Evolutionary conservation across 2,888 invertebrate genomes (phyloP).

Genomic region (Stictocephala bisonia): DNA sequence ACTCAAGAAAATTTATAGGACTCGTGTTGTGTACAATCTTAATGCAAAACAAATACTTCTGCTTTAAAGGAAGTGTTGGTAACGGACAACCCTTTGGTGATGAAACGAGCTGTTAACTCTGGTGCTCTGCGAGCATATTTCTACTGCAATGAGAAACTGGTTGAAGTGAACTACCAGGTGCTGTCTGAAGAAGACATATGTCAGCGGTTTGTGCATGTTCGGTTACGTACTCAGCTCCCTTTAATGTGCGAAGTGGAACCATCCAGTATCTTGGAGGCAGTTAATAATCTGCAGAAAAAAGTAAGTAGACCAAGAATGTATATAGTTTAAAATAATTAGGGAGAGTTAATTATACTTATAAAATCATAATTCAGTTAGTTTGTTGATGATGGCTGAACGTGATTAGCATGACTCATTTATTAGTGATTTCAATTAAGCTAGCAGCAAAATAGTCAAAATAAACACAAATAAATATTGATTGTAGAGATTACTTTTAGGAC

Average conservation of each 20-base stretch:
- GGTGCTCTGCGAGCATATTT: conserved; percentile 74
- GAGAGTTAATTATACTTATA: not conserved
- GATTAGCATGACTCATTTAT: too few species aligned
- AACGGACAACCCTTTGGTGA: conserved; percentile 81
- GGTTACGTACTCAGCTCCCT: conserved; percentile 64
- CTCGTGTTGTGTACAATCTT: not conserved
- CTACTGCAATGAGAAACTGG: conserved; percentile 78
- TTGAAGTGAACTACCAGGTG: conserved; percentile 73
- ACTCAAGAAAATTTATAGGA: too few species aligned
- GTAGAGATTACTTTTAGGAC: too few species aligned
- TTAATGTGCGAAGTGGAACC: conserved; percentile 38
- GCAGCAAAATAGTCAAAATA: too few species aligned
- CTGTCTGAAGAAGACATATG: conserved; percentile 73
- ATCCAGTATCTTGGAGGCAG: conserved; percentile 35
- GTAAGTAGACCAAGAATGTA: conserved; percentile 1
- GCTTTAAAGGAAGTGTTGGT: conserved; percentile 70
- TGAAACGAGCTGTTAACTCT: conserved; percentile 70
- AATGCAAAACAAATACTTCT: not conserved
- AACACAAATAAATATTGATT: too few species aligned
- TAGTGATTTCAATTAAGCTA: too few species aligned
- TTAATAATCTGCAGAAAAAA: conserved; percentile 45
- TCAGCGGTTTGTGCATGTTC: conserved; percentile 77
- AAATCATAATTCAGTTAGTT: too few species aligned
- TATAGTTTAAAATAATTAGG: not conserved
- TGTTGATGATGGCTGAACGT: too few species aligned